Percentiles rank a stretch among this genome's conserved stretches.
Evolutionary conservation across 1,140 invertebrate species (phyloP).

Genomic region (Drosophila carrolli): DNA sequence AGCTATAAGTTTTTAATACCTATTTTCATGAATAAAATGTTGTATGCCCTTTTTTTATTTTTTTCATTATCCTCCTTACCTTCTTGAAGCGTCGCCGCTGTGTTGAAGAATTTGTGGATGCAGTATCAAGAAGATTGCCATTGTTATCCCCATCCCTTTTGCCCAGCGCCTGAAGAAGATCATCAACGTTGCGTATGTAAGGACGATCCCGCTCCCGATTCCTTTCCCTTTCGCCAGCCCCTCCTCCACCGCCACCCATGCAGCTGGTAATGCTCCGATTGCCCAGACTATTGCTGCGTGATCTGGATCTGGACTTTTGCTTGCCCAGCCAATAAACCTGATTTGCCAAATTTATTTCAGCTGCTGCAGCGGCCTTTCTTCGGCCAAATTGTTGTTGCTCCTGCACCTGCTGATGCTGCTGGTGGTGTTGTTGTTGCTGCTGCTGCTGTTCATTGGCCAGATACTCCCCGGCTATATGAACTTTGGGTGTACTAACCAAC

Average conservation of each 20-base stretch:
- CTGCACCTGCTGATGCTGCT: slow-evolving; percentile 37
- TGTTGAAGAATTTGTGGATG: slow-evolving; percentile 61
- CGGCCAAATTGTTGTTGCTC: slow-evolving; percentile 40
- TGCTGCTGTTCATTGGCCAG: slow-evolving; percentile 47
- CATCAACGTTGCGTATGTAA: slow-evolving; percentile 79
- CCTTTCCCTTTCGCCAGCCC: slow-evolving; percentile 3
- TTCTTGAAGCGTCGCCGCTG: slow-evolving; percentile 74
- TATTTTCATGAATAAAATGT: too few relatives aligned
- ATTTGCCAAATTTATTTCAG: slow-evolving; percentile 79
- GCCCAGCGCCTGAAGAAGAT: slow-evolving; percentile 67
- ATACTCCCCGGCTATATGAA: slow-evolving; percentile 80
- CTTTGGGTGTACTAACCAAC: slow-evolving; percentile 74
- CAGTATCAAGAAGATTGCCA: slow-evolving; percentile 52
- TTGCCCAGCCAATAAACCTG: slow-evolving; percentile 79
- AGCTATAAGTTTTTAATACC: too few relatives aligned
- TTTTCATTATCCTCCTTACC: slow-evolving; percentile 44
- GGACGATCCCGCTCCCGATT: slow-evolving; percentile 46
- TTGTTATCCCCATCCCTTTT: slow-evolving; percentile 41
- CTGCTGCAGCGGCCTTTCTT: slow-evolving; percentile 69
- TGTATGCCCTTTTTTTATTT: too few relatives aligned
- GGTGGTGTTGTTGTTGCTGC: slow-evolving; percentile 25
- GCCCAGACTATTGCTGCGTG: slow-evolving; percentile 79
- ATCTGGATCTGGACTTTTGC: slow-evolving; percentile 68
- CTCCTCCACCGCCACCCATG: slow-evolving; percentile 48
- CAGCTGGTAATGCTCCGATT: slow-evolving; percentile 66